Percentiles rank a stretch among this genome's conserved stretches.
Evolutionary conservation across 2,797 vertebrate genomes (phyloP).

Genomic region (Syncerus caffer): DNA sequence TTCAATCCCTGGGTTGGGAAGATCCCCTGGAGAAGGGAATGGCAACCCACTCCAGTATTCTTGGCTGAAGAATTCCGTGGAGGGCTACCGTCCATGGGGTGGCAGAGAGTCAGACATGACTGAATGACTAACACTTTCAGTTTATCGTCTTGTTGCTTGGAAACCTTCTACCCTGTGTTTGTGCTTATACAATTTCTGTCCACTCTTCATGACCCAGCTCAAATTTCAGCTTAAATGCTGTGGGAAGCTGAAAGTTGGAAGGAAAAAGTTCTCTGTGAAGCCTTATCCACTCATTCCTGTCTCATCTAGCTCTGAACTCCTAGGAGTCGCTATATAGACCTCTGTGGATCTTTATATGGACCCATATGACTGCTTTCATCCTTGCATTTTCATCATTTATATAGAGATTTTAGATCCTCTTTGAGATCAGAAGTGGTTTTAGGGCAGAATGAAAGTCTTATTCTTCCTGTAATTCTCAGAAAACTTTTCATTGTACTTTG

Average conservation of each 20-base stretch:
- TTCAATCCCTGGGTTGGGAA: background rate
- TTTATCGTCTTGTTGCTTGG: background rate
- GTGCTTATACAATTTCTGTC: background rate
- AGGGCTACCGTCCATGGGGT: background rate
- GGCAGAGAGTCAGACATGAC: background rate
- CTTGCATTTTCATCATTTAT: background rate
- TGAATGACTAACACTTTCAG: background rate
- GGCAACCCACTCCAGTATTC: background rate
- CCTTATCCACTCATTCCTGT: background rate
- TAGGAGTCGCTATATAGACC: background rate
- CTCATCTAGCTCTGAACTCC: background rate
- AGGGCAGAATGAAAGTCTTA: background rate
- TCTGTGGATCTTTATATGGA: background rate
- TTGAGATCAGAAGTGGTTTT: background rate
- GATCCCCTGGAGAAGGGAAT: background rate
- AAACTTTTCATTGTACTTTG: background rate
- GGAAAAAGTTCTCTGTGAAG: background rate
- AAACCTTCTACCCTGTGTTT: background rate
- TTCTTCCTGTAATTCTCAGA: conserved; percentile 29
- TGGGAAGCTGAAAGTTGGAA: background rate
- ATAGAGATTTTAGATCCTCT: background rate
- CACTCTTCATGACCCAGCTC: background rate
- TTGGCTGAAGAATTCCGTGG: background rate
- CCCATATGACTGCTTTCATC: background rate
- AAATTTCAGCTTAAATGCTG: background rate